phyloP scores from a whole-genome alignment of 2,888 invertebrate genomes.

The Meta bourneti region DNA sequence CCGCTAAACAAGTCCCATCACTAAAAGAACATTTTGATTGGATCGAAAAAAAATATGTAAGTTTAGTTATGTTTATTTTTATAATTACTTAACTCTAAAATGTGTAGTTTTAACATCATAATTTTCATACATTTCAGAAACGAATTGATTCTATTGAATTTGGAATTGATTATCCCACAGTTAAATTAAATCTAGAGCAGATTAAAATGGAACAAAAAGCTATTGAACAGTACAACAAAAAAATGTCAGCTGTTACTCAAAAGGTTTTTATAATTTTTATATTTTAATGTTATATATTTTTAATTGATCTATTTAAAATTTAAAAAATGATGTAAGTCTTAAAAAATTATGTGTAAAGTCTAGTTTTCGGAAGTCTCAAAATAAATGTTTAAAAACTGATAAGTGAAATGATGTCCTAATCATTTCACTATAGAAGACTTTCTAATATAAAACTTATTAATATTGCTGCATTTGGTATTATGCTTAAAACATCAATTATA shows the following conservation, averaged over 20 bases:
- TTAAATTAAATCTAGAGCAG: constrained; percentile 93
- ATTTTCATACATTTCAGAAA: constrained; percentile 86
- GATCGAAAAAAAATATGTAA: constrained; percentile 89
- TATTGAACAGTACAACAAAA: constrained; percentile 95
- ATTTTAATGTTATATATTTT: no score
- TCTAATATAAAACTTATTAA: no score
- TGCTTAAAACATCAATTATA: no score
- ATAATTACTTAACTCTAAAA: not conserved
- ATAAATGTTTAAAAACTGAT: no score
- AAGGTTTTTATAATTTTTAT: constrained; percentile 79
- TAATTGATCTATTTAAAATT: no score
- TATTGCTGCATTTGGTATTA: no score
- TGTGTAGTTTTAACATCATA: constrained; percentile 12
- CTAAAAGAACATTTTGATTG: constrained; percentile 96
- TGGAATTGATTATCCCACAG: constrained; percentile 95
- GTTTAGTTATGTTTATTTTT: not conserved
- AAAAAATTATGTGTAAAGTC: no score
- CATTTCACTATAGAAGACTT: no score
- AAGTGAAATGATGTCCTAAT: no score
- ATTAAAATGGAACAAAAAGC: constrained; percentile 95
- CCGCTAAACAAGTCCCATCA: constrained; percentile 94
- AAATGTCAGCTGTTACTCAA: constrained; percentile 91
- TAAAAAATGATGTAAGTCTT: no score
- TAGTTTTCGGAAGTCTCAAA: no score
- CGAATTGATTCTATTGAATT: constrained; percentile 89